A percentile compares a stretch with the other conserved stretches of the same genome.
Conservation (phyloP, 2,797 vertebrate species). For the Helostoma temminkii region DNA sequence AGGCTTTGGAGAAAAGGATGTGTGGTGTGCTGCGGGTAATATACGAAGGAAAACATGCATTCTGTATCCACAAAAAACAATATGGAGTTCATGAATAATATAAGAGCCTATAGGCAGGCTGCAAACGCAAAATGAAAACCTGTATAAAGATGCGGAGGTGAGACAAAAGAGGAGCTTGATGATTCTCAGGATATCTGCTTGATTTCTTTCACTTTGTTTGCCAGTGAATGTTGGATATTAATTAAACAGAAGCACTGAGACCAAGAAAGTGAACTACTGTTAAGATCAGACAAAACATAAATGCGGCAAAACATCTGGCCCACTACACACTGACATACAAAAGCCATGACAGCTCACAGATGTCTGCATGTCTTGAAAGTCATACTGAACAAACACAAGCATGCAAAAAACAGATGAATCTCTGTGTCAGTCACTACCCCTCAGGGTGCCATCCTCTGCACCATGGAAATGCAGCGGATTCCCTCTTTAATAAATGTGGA, state of each 20-base stretch:
- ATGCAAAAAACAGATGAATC: conserved; percentile 57
- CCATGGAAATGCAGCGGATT: conserved; percentile 56
- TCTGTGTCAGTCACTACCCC: conserved; percentile 62
- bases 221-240: not conserved
- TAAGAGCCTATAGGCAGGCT: conserved; percentile 59
- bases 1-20: conserved; percentile 4
- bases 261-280: not conserved
- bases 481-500: conserved; percentile 73
- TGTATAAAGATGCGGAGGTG: conserved; percentile 10
- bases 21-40: conserved; percentile 44
- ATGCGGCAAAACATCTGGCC: conserved; percentile 48
- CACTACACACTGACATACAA: conserved; percentile 26
- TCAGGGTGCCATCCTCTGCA: conserved; percentile 66
- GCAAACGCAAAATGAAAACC: conserved; percentile 50
- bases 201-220: conserved; percentile 13
- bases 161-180: not conserved
- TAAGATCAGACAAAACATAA: conserved; percentile 29
- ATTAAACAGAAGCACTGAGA: conserved; percentile 34
- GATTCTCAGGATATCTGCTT: not conserved
- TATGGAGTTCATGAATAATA: conserved; percentile 73
- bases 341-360: conserved; percentile 57
- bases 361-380: conserved; percentile 45
- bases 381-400: conserved; percentile 10
- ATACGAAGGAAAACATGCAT: conserved; percentile 48
- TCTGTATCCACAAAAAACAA: conserved; percentile 66